Percentiles rank a stretch among this genome's conserved stretches.
phyloP scores from a whole-genome alignment of 2,113 vertebrate genomes.

The Egretta garzetta region DNA sequence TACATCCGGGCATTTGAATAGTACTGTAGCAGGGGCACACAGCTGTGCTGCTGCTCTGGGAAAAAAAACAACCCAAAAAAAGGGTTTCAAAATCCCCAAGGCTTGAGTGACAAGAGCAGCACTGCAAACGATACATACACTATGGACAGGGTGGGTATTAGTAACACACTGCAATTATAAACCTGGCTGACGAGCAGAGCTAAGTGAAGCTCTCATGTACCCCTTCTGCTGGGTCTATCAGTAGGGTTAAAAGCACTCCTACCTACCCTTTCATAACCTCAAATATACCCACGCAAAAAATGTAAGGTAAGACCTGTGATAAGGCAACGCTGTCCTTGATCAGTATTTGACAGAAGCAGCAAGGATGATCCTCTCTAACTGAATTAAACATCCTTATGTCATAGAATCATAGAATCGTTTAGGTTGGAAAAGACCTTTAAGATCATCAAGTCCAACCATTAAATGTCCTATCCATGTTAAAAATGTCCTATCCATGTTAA shows the following conservation, averaged over 20 bases:
- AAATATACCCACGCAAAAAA: no score
- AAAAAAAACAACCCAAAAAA: no score
- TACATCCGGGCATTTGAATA: not conserved
- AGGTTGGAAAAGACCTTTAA: no score
- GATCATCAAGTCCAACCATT: no score
- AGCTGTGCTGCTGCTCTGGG: not conserved
- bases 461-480: no score
- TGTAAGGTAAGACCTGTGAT: not conserved
- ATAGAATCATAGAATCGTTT: no score
- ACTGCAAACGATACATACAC: not conserved
- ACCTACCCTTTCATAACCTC: accelerated
- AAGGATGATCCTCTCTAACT: not conserved
- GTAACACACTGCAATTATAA: not conserved
- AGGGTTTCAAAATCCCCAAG: not conserved
- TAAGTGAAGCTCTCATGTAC: not conserved
- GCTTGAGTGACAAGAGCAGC: not conserved
- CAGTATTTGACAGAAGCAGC: not conserved
- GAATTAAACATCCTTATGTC: not conserved
- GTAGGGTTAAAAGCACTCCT: not conserved
- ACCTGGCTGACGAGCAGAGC: not conserved
- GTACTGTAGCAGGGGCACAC: not conserved
- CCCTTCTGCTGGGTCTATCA: not conserved
- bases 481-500: no score
- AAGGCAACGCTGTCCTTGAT: not conserved
- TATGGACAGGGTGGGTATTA: not conserved